Evolutionary conservation across 2,888 invertebrate genomes (phyloP).

Genomic region (Patella pellucida): DNA sequence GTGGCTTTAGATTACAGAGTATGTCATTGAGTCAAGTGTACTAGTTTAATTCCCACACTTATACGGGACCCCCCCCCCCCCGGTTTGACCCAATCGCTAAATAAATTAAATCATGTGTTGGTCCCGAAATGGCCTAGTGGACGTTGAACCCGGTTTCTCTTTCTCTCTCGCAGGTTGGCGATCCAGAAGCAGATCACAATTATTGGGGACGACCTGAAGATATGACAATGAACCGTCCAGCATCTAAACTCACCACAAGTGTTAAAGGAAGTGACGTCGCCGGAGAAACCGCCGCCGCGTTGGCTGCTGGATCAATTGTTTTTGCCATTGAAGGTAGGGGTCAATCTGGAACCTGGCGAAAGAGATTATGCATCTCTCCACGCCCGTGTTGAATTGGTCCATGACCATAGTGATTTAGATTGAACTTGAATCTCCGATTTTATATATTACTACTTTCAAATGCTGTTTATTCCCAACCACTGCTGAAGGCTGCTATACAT

Average conservation of each 20-base stretch:
- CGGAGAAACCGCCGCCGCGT: slow-evolving; percentile 76
- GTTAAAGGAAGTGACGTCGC: slow-evolving; percentile 77
- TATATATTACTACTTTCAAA: slow-evolving; percentile 26
- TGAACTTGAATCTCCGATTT: background rate
- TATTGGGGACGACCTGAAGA: slow-evolving; percentile 78
- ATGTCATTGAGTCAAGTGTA: too few species aligned
- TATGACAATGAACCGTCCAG: slow-evolving; percentile 74
- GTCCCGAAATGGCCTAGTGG: too few species aligned
- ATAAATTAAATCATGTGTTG: too few species aligned
- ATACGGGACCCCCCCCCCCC: too few species aligned
- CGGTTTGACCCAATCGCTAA: too few species aligned
- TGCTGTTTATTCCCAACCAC: slow-evolving; percentile 20
- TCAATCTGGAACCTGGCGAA: too few species aligned
- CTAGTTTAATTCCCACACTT: too few species aligned
- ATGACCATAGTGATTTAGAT: too few species aligned
- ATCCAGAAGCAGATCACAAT: slow-evolving; percentile 75
- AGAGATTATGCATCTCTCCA: too few species aligned
- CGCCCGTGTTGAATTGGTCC: too few species aligned
- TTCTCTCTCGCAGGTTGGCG: slow-evolving; percentile 43
- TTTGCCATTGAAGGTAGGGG: slow-evolving; percentile 59
- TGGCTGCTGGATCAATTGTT: slow-evolving; percentile 75
- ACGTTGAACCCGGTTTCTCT: too few species aligned
- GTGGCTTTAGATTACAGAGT: too few species aligned
- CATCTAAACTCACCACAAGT: slow-evolving; percentile 74
- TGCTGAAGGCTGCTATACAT: slow-evolving; percentile 16